Evolutionary conservation across 1,140 invertebrate genomes (phyloP), one percentile per base, ranked within the genome.

Genomic region (Caenorhabditis brenneri): DNA sequence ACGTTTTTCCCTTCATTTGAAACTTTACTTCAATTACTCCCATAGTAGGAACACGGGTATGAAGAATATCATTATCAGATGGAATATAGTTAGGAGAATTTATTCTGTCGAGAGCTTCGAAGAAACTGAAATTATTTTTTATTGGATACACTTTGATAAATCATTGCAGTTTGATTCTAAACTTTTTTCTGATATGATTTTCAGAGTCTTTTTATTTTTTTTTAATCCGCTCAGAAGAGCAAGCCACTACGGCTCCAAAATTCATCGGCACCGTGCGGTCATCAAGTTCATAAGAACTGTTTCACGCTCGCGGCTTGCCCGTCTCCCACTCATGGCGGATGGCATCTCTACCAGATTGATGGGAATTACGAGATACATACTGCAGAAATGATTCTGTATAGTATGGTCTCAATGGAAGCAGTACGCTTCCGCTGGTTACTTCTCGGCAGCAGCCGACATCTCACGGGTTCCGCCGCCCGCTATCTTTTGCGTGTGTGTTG

Each of bases 1-100:
- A 84, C 24, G 65, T 49, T 33, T 82, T 86, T 19, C 65, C 81
- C 36, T 86, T 86, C 22, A 84, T 84, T 15, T 31, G 29, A 58
- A 86, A 86, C 2, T 55, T 85, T 3, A 86, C 85, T 55, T 86
- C 79, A 58, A 86, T 82, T 0, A 86, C 85, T 27, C 85, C 85
- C 39, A 74, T 80, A 22, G 85, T 86, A 0, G 85, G 86, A 19
- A 82, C 65, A 16, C 85, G 86, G 12, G 46, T 85, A 27, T 80
- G 65, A 7, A 86, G 69, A 79, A 86, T 86, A 69, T 86, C 85
- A 29, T 86, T 65, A 22, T 85, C 55, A n/a, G 79, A 74, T n/a
- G 85, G 85, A 4, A 60, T 79, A 55, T 86, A 86, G 27, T 85
- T 51, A n/a, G 46, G 19, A 22, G 19, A 24, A 53, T 81, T 39